These are phyloP conservation scores for Aphidius ervi DNA, from an alignment of 1,140 invertebrate genomes.

Conservation along the genomic window DNA sequence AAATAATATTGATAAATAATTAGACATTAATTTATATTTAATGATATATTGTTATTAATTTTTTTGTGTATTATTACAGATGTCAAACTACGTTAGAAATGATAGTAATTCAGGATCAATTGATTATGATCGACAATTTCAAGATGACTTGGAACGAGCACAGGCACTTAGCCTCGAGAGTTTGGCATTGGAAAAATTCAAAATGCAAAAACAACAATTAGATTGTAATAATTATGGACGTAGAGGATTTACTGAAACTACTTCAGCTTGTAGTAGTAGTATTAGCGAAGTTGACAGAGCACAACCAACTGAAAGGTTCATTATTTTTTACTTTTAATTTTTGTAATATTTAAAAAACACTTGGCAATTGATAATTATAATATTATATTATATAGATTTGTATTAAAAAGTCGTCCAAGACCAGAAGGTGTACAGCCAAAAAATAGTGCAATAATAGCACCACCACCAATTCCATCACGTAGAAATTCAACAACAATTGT, in stretches of 20 bases:
- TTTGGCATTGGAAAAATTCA: slow-evolving; percentile 75
- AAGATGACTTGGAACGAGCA: slow-evolving; percentile 80
- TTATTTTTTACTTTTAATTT: slow-evolving; percentile 6
- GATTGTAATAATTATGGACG: slow-evolving; percentile 31
- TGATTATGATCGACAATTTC: slow-evolving; percentile 76
- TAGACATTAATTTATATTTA: slow-evolving; percentile 1
- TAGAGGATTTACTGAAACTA: slow-evolving; percentile 21
- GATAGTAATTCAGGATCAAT: slow-evolving; percentile 39
- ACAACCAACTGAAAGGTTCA: slow-evolving; percentile 36
- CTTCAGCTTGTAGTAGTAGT: slow-evolving; percentile 33
- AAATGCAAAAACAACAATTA: slow-evolving; percentile 58
- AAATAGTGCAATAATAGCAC: slow-evolving; percentile 52
- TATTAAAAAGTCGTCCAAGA: slow-evolving; percentile 52
- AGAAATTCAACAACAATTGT: slow-evolving; percentile 53
- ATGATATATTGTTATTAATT: slow-evolving; percentile 7
- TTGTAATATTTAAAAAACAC: not conserved
- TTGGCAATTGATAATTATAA: too few relatives aligned
- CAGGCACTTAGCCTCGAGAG: slow-evolving; percentile 81
- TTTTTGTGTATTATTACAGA: slow-evolving; percentile 35
- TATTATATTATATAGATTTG: slow-evolving; percentile 29
- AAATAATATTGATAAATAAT: not conserved
- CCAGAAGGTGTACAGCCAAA: slow-evolving; percentile 51
- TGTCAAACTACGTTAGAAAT: slow-evolving; percentile 50
- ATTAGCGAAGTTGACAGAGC: slow-evolving; percentile 33
- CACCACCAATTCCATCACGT: slow-evolving; percentile 52